A percentile compares a stretch with the other conserved stretches of the same genome.
phyloP scores from a whole-genome alignment of 1,140 invertebrate genomes.

The Ericerus pela region DNA sequence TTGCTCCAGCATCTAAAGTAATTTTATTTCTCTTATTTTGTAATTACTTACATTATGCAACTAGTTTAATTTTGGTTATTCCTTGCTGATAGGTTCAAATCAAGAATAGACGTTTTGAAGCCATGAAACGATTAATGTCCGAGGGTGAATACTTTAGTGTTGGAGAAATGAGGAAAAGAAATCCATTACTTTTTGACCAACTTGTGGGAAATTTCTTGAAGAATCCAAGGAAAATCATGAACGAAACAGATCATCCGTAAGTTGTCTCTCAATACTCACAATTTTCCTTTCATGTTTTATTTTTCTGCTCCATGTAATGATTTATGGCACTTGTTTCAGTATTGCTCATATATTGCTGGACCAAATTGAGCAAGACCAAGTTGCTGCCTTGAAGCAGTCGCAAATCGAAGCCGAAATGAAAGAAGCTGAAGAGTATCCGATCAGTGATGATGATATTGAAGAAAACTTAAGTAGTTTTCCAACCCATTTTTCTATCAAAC shows the following conservation, averaged over 20 bases:
- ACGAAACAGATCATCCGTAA: slow-evolving; percentile 38
- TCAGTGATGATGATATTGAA: slow-evolving; percentile 8
- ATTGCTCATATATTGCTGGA: slow-evolving; percentile 50
- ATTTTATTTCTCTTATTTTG: background rate
- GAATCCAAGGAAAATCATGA: slow-evolving; percentile 51
- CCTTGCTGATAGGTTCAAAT: slow-evolving; percentile 35
- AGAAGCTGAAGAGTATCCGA: slow-evolving; percentile 18
- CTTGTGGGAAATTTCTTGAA: slow-evolving; percentile 67
- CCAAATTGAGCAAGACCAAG: slow-evolving; percentile 45
- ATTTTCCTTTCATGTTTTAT: slow-evolving; percentile 8
- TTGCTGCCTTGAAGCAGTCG: slow-evolving; percentile 42
- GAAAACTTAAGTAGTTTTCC: too few relatives aligned
- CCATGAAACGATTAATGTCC: slow-evolving; percentile 53
- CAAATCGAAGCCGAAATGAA: slow-evolving; percentile 31
- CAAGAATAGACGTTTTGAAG: slow-evolving; percentile 68
- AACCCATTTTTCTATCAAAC: too few relatives aligned
- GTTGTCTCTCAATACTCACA: slow-evolving; percentile 11
- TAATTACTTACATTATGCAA: slow-evolving; percentile 33
- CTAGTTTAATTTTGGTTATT: slow-evolving; percentile 1
- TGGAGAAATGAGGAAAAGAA: slow-evolving; percentile 79
- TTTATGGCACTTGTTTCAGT: slow-evolving; percentile 15
- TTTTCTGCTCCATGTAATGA: slow-evolving; percentile 6
- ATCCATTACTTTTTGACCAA: slow-evolving; percentile 77
- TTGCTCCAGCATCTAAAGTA: background rate
- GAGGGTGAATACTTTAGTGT: slow-evolving; percentile 74